Percentiles rank a stretch among this genome's conserved stretches.
These are phyloP conservation scores for Urocolius indicus DNA, from an alignment of 2,113 vertebrate species.

Conservation along the genomic window DNA sequence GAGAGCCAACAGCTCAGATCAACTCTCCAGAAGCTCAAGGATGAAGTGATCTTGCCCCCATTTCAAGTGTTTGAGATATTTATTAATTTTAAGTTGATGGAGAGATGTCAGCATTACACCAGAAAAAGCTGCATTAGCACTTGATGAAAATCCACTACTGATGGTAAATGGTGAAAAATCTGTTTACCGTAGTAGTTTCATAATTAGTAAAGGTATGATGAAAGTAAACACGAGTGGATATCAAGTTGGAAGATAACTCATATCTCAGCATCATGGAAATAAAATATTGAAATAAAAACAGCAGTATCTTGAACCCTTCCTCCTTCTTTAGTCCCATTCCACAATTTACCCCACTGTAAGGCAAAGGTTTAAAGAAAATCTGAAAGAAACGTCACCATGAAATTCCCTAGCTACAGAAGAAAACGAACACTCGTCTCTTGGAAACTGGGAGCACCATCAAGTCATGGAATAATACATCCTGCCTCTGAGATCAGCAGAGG, in stretches of 20 bases:
- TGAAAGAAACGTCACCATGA: rapidly evolving
- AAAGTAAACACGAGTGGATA: not conserved
- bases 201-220: rapidly evolving
- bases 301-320: not conserved
- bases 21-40: not conserved
- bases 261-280: not conserved
- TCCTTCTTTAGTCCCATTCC: not conserved
- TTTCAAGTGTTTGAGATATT: rapidly evolving
- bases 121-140: not conserved
- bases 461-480: not conserved
- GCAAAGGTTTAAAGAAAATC: not conserved
- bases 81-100: not conserved
- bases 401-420: not conserved
- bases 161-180: not conserved
- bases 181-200: rapidly evolving
- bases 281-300: not conserved
- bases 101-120: not conserved
- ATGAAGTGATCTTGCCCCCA: rapidly evolving
- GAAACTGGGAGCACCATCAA: not conserved
- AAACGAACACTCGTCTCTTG: not conserved
- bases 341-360: not conserved
- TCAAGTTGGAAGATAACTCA: not conserved
- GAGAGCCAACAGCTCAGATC: not conserved
- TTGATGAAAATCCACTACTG: not conserved
- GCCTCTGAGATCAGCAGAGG: not conserved